These are phyloP conservation scores for Pitta sordida DNA, from an alignment of 2,113 vertebrate genomes.

Conservation along the genomic window DNA sequence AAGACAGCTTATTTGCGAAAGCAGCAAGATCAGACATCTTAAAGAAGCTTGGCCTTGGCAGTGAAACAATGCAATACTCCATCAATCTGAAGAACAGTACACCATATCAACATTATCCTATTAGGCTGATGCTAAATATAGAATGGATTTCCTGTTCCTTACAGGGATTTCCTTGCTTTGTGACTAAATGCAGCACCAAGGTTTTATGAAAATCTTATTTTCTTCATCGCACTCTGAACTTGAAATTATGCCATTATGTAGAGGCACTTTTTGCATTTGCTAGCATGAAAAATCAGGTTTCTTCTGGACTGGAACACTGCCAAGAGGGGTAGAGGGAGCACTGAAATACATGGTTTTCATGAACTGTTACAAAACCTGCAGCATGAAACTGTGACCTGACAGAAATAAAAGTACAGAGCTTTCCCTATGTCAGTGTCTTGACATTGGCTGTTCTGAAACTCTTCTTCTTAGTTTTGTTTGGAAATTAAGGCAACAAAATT, in stretches of 20 bases:
- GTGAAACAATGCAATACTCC: neutral
- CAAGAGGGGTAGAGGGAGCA: neutral
- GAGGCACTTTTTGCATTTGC: neutral
- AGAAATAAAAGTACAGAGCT: neutral
- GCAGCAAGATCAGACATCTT: neutral
- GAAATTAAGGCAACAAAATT: neutral
- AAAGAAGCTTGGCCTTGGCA: neutral
- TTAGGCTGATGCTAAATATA: constrained; percentile 50
- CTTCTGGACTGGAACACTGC: neutral
- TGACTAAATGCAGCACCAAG: neutral
- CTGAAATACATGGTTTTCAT: neutral
- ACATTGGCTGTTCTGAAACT: neutral
- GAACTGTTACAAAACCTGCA: neutral
- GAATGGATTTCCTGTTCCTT: constrained; percentile 25
- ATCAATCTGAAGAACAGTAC: neutral
- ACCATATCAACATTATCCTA: neutral
- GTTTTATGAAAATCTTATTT: neutral
- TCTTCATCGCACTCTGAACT: neutral
- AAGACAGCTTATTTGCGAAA: neutral
- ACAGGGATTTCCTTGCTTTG: constrained; percentile 7
- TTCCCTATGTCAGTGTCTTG: neutral
- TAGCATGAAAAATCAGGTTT: neutral
- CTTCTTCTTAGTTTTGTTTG: neutral
- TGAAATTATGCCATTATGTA: neutral
- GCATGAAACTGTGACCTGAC: rapidly evolving